phyloP scores from a whole-genome alignment of 2,797 vertebrate species.

The Platalea minor region DNA sequence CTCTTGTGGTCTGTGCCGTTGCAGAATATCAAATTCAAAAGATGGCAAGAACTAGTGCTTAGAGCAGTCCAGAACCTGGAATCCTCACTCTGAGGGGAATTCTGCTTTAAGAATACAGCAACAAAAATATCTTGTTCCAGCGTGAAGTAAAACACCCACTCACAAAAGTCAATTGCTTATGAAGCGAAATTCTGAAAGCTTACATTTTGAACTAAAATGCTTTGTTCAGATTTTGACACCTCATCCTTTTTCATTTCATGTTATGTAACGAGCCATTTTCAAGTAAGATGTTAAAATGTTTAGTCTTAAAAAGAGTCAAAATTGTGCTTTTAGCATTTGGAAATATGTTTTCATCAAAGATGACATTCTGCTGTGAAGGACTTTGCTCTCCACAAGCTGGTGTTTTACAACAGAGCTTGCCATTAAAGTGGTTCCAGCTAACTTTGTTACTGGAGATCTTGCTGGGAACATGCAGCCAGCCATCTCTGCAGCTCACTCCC shows the following conservation, averaged over 20 bases:
- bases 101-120: constrained; percentile 9
- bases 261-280: not conserved
- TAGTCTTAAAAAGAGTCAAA: not conserved
- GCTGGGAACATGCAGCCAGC: not conserved
- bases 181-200: constrained; percentile 34
- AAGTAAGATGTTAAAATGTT: not conserved
- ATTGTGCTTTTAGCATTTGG: not conserved
- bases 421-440: not conserved
- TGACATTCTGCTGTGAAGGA: not conserved
- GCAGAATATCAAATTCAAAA: not conserved
- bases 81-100: not conserved
- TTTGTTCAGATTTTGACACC: not conserved
- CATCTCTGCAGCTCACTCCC: not conserved
- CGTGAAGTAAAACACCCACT: constrained; percentile 24
- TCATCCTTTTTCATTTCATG: not conserved
- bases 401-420: not conserved
- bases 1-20: not conserved
- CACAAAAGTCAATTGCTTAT: constrained; percentile 12
- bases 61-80: not conserved
- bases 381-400: not conserved
- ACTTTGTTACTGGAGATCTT: not conserved
- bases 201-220: not conserved
- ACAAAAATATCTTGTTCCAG: constrained; percentile 13
- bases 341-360: not conserved
- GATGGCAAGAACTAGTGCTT: not conserved